Evolutionary conservation across 2,113 vertebrate species (phyloP).

Genomic region (Corydoras sp.): DNA sequence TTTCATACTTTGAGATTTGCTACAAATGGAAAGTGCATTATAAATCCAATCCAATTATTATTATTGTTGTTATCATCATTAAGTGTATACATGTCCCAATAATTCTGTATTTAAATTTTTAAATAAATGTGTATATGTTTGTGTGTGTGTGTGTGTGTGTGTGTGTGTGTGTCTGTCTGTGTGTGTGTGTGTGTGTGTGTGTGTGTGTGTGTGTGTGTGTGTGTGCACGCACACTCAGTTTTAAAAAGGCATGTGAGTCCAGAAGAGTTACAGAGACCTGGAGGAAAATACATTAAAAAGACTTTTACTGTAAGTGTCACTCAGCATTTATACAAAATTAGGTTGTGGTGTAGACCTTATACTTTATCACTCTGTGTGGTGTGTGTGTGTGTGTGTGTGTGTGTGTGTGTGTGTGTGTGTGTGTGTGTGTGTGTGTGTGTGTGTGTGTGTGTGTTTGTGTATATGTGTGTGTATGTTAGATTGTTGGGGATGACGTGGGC

Average conservation of each 20-base stretch:
- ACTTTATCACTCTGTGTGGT: too few relatives aligned
- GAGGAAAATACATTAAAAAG: too few relatives aligned
- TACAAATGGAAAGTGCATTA: too few relatives aligned
- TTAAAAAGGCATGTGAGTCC: background rate
- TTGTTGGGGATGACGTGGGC: slow-evolving; percentile 86
- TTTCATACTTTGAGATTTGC: too few relatives aligned
- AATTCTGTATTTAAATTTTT: background rate
- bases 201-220: slow-evolving; percentile 3
- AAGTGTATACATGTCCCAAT: too few relatives aligned
- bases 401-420: background rate
- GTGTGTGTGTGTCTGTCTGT: slow-evolving; percentile 7
- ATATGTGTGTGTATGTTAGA: slow-evolving; percentile 55
- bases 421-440: background rate
- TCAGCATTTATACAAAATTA: too few relatives aligned
- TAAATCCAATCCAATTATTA: too few relatives aligned
- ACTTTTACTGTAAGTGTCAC: too few relatives aligned
- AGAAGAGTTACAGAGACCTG: too few relatives aligned
- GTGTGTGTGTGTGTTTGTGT: background rate
- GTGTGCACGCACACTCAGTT: background rate
- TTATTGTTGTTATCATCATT: too few relatives aligned
- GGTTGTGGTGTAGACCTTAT: too few relatives aligned
- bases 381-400: background rate
- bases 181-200: slow-evolving; percentile 12
- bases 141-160: background rate
- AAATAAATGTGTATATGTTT: background rate